Percentiles rank a stretch among this genome's conserved stretches.
These are phyloP conservation scores for Cheirogaleus medius DNA, from an alignment of 2,113 vertebrate species.

Conservation along the genomic window DNA sequence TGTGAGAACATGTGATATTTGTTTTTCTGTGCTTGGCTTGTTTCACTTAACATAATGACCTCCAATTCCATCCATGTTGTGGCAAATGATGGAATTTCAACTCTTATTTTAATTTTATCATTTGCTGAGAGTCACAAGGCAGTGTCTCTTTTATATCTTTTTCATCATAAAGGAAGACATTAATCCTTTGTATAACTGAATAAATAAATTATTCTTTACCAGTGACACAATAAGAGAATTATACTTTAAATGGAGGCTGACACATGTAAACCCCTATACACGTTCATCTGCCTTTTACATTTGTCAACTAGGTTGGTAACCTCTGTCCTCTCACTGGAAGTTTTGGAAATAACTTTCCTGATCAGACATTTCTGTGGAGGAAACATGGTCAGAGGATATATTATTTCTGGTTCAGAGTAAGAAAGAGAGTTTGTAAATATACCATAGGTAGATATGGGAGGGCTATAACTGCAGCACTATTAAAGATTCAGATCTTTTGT, in stretches of 20 bases:
- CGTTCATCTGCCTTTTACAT: conserved; percentile 72
- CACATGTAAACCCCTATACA: conserved; percentile 72
- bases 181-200: conserved; percentile 82
- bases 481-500: conserved; percentile 76
- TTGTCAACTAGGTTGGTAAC: conserved; percentile 61
- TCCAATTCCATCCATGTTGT: background rate
- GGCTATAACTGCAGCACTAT: background rate
- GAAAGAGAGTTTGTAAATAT: background rate
- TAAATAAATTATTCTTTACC: conserved; percentile 64
- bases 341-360: conserved; percentile 52
- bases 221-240: conserved; percentile 78
- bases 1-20: background rate
- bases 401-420: background rate
- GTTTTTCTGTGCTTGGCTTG: background rate
- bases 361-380: conserved; percentile 5
- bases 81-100: background rate
- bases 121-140: conserved; percentile 74
- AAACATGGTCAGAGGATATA: background rate
- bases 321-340: conserved; percentile 71
- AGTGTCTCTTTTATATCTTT: conserved; percentile 44
- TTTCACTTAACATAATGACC: background rate
- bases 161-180: conserved; percentile 77
- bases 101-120: background rate
- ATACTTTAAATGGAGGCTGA: conserved; percentile 71
- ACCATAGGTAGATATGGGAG: background rate